Evolutionary conservation across 2,888 invertebrate genomes (phyloP).

Genomic region (Acrocyrtus sp.): DNA sequence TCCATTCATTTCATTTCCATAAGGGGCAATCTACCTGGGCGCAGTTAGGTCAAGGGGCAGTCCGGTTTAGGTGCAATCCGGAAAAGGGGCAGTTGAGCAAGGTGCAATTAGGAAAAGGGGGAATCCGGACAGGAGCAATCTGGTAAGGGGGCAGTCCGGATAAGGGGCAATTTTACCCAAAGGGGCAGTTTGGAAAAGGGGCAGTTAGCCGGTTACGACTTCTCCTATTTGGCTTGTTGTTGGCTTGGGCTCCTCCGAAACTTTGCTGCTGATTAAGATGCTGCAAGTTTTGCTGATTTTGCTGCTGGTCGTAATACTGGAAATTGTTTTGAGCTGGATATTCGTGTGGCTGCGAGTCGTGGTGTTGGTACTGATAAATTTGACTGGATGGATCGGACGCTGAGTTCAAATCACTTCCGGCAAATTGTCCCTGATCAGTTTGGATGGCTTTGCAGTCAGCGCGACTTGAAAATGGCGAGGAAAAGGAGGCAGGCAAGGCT

Average conservation of each 20-base stretch:
- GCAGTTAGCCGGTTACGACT: too few species aligned
- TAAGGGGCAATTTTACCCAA: too few species aligned
- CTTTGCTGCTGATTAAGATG: not conserved
- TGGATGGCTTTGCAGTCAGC: constrained; percentile 28
- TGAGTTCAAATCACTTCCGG: not conserved
- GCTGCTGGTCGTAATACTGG: constrained; percentile 27
- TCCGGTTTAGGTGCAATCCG: too few species aligned
- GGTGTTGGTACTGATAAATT: constrained; percentile 10
- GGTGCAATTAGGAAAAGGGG: too few species aligned
- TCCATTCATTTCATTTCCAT: too few species aligned
- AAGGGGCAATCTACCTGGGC: too few species aligned
- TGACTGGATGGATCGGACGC: not conserved
- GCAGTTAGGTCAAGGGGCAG: too few species aligned
- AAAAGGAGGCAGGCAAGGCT: constrained; percentile 20
- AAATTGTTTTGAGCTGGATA: constrained; percentile 7
- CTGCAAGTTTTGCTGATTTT: not conserved
- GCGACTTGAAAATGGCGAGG: constrained; percentile 4
- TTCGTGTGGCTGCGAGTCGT: not conserved
- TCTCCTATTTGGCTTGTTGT: constrained; percentile 28
- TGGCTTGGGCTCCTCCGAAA: not conserved
- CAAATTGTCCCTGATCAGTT: constrained; percentile 6
- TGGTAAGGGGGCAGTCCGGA: too few species aligned
- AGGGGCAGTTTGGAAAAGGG: too few species aligned
- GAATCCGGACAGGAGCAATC: too few species aligned
- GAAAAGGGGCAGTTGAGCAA: too few species aligned